Percentiles rank a stretch among this genome's conserved stretches.
phyloP scores from a whole-genome alignment of 2,113 vertebrate species.

The Picathartes gymnocephalus region DNA sequence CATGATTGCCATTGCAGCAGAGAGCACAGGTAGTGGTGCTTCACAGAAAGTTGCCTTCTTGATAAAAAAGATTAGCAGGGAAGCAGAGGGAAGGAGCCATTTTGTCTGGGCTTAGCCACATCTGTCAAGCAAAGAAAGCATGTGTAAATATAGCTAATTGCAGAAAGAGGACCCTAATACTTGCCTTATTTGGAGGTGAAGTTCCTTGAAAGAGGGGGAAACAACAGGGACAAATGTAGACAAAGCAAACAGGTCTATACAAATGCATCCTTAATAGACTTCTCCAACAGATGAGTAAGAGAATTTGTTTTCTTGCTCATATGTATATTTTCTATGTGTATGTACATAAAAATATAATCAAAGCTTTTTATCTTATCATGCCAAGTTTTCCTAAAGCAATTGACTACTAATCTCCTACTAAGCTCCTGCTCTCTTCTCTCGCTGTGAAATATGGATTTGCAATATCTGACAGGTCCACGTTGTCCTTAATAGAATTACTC shows the following conservation, averaged over 20 bases:
- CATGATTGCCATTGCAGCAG: not conserved
- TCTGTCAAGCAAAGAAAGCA: not conserved
- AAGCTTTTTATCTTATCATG: not conserved
- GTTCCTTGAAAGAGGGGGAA: not conserved
- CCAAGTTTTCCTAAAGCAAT: not conserved
- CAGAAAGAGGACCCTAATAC: not conserved
- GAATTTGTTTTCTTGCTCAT: not conserved
- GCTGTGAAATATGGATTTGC: slow-evolving; percentile 15
- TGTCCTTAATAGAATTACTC: slow-evolving; percentile 21
- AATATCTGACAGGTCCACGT: not conserved
- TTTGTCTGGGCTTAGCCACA: not conserved
- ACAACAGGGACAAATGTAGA: not conserved
- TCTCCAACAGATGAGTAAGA: not conserved
- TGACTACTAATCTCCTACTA: not conserved
- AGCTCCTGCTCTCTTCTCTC: not conserved
- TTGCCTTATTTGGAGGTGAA: not conserved
- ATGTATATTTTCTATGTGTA: not conserved
- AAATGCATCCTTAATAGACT: not conserved
- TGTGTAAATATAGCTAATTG: not conserved
- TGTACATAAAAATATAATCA: not conserved
- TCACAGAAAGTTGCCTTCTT: not conserved
- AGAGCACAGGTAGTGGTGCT: not conserved
- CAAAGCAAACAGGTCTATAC: not conserved
- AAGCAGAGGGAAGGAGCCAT: not conserved
- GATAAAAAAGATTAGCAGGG: not conserved